Base-by-base conservation (phyloP, 2,888 invertebrate genomes). In the Cataglyphis cursor region DNA sequence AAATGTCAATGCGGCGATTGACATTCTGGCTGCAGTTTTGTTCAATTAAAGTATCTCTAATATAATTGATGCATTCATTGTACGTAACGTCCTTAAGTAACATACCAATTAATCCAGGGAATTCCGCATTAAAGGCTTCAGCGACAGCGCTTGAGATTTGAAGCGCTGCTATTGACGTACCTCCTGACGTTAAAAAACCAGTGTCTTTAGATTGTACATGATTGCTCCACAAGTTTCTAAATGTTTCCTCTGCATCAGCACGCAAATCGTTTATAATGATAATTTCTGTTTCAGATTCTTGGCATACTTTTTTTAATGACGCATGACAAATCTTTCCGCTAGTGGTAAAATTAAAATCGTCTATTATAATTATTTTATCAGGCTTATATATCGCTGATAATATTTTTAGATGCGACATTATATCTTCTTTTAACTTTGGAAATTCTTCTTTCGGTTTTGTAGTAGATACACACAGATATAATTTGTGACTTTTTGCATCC, bases 311-410 rank as follows among this genome's bases (percentile, higher is more conserved):
- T 75, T 95, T 93, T 59, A 97, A 92, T 31, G 95, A 92, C 68
- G 93, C 90, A 89, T 95, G 96, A 57, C 96, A 96, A 81, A 97
- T 94, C 95, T 98, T 97, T n/a, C 98, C 98, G 95, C 97, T 97
- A 6, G 93, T 89, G 81, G 96, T 97, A 28, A 96, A 94, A 64
- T 97, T 97, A 89, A 97, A 94, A 83, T 95, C 94, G 48, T 96
- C 94, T 12, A 97, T 93, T 85, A 96, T 95, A 70, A 96, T 93
- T 87, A 97, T 96, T 94, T 96, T 95, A 94, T 97, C 97, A 0
- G 97, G 97, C 93, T 96, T 96, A 88, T 96, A 96, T 88, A 95
- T 95, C 62, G 95, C 94, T 83, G 95, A 94, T 18, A 96, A 93
- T 92, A 95, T 95, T 92, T 91, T 95, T 94, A 84, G 95, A 91